Evolutionary conservation across 2,888 invertebrate genomes (phyloP).

Genomic region (Magallana nippona): DNA sequence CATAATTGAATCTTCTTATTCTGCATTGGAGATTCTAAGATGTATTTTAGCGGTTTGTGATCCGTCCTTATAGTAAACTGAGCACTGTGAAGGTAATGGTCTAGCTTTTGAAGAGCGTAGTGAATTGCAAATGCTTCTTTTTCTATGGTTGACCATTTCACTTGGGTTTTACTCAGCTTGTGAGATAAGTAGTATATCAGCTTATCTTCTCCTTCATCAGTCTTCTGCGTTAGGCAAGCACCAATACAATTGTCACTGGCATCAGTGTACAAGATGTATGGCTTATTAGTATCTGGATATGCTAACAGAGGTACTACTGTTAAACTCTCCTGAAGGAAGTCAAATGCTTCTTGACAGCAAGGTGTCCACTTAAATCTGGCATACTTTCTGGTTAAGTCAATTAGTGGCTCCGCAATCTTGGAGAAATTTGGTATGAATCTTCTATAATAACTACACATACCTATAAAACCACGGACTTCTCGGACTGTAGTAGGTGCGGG

Average conservation of each 20-base stretch:
- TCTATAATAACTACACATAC: no score
- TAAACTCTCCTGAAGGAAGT: constrained; percentile 25
- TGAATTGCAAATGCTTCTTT: constrained; percentile 32
- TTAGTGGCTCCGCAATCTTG: no score
- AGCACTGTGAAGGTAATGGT: no score
- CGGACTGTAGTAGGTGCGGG: no score
- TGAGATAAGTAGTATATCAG: constrained; percentile 30
- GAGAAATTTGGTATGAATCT: no score
- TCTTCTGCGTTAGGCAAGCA: constrained; percentile 15
- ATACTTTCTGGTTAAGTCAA: constrained; percentile 28
- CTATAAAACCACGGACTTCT: no score
- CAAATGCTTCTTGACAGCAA: constrained; percentile 35
- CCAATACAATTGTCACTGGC: constrained; percentile 35
- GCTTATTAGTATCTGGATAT: no score
- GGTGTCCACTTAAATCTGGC: constrained; percentile 36
- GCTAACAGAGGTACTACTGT: no score
- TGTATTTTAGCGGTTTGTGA: no score
- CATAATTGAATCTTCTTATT: no score
- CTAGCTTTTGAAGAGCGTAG: constrained; percentile 36
- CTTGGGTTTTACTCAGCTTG: constrained; percentile 32
- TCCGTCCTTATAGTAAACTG: no score
- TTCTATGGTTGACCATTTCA: constrained; percentile 29
- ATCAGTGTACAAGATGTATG: constrained; percentile 41
- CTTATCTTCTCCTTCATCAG: not conserved
- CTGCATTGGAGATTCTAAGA: no score